Evolutionary conservation across 2,888 invertebrate species (phyloP).

Genomic region (Peribatodes rhomboidaria): DNA sequence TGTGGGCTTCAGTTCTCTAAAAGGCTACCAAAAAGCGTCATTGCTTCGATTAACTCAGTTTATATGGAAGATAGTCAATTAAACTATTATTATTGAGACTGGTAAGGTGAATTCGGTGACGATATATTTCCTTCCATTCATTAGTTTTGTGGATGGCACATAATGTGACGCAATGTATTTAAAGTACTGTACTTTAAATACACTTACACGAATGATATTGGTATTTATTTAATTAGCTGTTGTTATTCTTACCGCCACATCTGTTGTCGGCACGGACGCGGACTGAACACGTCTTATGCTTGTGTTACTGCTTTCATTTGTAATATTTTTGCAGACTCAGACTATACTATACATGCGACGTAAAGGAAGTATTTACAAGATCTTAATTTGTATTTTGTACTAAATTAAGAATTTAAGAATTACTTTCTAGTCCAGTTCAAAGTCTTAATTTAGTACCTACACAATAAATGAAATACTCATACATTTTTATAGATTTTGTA

Average conservation of each 20-base stretch:
- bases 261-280: conserved; percentile 41
- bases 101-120: conserved; percentile 38
- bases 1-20: conserved; percentile 37
- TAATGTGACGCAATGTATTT: conserved; percentile 63
- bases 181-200: conserved; percentile 51
- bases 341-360: too few species aligned
- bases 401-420: too few species aligned
- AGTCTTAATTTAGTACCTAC: too few species aligned
- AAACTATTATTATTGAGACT: conserved; percentile 40
- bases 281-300: conserved; percentile 24
- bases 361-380: too few species aligned
- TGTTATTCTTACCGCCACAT: conserved; percentile 47
- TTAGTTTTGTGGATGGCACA: conserved; percentile 48
- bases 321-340: not conserved
- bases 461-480: too few species aligned
- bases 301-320: not conserved
- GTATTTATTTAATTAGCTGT: conserved; percentile 70
- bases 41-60: conserved; percentile 39
- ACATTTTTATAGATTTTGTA: not conserved
- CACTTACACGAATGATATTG: conserved; percentile 41
- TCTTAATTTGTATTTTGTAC: too few species aligned
- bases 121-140: conserved; percentile 52
- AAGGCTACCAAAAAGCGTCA: conserved; percentile 39
- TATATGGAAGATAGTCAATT: conserved; percentile 44
- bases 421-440: too few species aligned